Evolutionary conservation across 2,113 vertebrate genomes (phyloP), one percentile per base, ranked within the genome.

Genomic region (Calyptommatus sinebrachiatus): DNA sequence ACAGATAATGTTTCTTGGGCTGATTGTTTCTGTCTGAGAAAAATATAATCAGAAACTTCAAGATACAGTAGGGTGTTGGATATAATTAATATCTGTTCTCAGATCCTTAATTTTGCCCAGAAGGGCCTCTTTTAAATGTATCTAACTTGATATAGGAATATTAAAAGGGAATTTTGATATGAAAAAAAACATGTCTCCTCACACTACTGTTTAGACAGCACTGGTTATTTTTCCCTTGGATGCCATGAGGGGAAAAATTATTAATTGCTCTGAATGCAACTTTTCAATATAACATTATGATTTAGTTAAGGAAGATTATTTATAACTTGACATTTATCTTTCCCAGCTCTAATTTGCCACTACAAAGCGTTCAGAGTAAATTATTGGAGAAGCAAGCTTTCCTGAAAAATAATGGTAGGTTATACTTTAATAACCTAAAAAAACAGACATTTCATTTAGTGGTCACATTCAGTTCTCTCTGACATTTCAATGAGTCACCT

Each of bases 271-370:
- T 48, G 60, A 29, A 31, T 61, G 48, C 31, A 68, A 74, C 67
- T 61, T 57, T 68, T 53, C 45, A 50, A 66, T 50, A 28, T 29
- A 77, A 29, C 31, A 10, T 67, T 71, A 48, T 60, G 26, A 60
- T 60, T 75, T 48, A 69, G 20, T 75, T 46, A 66, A 73, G 48
- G 46, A 35, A 45, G 61, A 74, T 60, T 81, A 69, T 75, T 81
- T 74, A 81, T 75, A 81, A 62, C 50, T 69, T 81, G 79, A 73
- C 62, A 83, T 78, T 83, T 73, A 16, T 46, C 50, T 83, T 69
- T 31, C 48, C 50, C 12, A 61, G 50, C 46, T 75, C 53, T 75
- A 81, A 75, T 80, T 80, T 66, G 76, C 60, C 35, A 48, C 21
- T 31, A 76, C 41, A 75, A 70, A 29, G 67, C 31, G 66, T 78